phyloP scores from a whole-genome alignment of 2,888 invertebrate species.

The Aleiodes testaceus region DNA sequence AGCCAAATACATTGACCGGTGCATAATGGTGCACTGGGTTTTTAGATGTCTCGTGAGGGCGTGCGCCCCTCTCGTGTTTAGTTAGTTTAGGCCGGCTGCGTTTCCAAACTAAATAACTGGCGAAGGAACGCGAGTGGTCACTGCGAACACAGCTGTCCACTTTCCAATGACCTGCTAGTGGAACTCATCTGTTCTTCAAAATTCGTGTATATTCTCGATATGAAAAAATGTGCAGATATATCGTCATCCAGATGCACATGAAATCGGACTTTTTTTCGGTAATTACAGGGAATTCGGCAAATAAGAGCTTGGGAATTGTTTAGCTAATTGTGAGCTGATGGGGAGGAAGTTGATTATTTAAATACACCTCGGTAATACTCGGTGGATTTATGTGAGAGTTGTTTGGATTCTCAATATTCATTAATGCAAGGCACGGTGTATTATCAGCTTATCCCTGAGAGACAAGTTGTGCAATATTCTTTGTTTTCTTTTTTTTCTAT shows the following conservation, averaged over 20 bases:
- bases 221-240: no score
- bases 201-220: neutral
- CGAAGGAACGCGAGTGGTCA: constrained; percentile 58
- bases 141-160: constrained; percentile 65
- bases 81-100: constrained; percentile 50
- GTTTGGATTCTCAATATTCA: constrained; percentile 46
- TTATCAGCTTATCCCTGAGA: constrained; percentile 59
- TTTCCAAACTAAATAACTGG: constrained; percentile 47
- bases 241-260: no score
- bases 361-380: no score
- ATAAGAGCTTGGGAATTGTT: no score
- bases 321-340: no score
- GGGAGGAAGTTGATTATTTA: constrained; percentile 3
- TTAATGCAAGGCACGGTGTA: constrained; percentile 70
- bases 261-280: no score
- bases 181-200: constrained; percentile 25
- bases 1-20: constrained; percentile 45
- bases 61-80: constrained; percentile 36
- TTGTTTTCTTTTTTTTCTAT: constrained; percentile 20
- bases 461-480: constrained; percentile 44
- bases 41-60: constrained; percentile 38
- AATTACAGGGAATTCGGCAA: no score
- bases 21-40: constrained; percentile 44
- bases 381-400: neutral
- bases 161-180: constrained; percentile 45